Evolutionary conservation across 2,797 vertebrate species (phyloP), one percentile per base, ranked within the genome.

Genomic region (Gouania willdenowi): DNA sequence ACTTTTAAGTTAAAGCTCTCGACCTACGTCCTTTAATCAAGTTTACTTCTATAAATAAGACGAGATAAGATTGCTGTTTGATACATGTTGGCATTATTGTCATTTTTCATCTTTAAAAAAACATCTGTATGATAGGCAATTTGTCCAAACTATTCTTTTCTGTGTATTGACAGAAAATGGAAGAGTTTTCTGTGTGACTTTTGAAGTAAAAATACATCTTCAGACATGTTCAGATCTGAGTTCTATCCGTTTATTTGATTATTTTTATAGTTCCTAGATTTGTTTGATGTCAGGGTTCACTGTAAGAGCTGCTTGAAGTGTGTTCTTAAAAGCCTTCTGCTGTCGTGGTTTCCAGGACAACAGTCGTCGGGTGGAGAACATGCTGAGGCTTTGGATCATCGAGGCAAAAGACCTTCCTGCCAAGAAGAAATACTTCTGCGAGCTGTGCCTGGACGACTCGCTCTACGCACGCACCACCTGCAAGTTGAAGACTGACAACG

Each of bases 321-420:
- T n/a, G n/a, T n/a, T n/a, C n/a, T n/a, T n/a, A n/a, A n/a, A n/a
- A n/a, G n/a, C n/a, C 19, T 5, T 4, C 20, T 6, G 20, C 6
- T 4, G 4, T 6, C 6, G 6, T 16, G 18, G 12, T 66, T 43
- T 68, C 15, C 69, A 99, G 97, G 97, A 99, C 91, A 99, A 99
- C 82, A 98, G 94, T 60, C 88, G 94, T 3, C 91, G 95, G 12
- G 92, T 95, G 36, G 97, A 99, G 79, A 98, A 99, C 77, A 75
- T 93, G 77, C 88, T 99, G 34, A 91, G 91, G 71, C 78, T 99
- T 40, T 98, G 97, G 97, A 92, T 98, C 82, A 98, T 98, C 17
- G 97, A 99, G 82, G 96, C 95, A 47, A 99, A 99, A 87, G 97
- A 99, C 77, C 87, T 99, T 45, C 97, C 95, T 0, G 93, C 95